Evolutionary conservation across 2,888 invertebrate genomes (phyloP).

Genomic region (Notocelia uddmanniana): DNA sequence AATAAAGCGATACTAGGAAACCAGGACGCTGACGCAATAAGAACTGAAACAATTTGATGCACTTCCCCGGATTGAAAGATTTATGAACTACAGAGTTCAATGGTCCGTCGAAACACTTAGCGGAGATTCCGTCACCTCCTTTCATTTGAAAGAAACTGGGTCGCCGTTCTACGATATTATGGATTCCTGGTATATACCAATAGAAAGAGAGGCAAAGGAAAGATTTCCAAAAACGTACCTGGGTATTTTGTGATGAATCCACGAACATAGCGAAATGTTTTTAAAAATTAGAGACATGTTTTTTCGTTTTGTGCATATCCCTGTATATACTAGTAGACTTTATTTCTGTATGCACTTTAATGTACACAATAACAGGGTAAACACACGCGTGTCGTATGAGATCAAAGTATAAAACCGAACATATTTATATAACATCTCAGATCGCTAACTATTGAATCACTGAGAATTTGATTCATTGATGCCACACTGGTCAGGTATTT

Average conservation of each 20-base stretch:
- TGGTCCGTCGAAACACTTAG: constrained; percentile 31
- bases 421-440: too few relatives aligned
- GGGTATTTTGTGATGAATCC: not conserved
- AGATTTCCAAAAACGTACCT: not conserved
- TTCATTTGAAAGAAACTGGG: constrained; percentile 37
- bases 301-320: too few relatives aligned
- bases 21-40: constrained; percentile 22
- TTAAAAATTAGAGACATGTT: too few relatives aligned
- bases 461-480: too few relatives aligned
- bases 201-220: not conserved
- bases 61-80: constrained; percentile 37
- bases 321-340: too few relatives aligned
- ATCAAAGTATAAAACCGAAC: too few relatives aligned
- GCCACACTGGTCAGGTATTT: too few relatives aligned
- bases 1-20: constrained; percentile 9
- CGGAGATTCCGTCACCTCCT: constrained; percentile 24
- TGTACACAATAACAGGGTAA: too few relatives aligned
- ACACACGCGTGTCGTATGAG: too few relatives aligned
- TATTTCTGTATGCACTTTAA: too few relatives aligned
- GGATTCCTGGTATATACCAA: not conserved
- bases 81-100: constrained; percentile 37
- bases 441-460: too few relatives aligned
- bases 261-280: not conserved
- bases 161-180: constrained; percentile 5
- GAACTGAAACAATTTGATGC: constrained; percentile 34